Evolutionary conservation across 2,797 vertebrate species (phyloP).

Genomic region (Caiman crocodilus): DNA sequence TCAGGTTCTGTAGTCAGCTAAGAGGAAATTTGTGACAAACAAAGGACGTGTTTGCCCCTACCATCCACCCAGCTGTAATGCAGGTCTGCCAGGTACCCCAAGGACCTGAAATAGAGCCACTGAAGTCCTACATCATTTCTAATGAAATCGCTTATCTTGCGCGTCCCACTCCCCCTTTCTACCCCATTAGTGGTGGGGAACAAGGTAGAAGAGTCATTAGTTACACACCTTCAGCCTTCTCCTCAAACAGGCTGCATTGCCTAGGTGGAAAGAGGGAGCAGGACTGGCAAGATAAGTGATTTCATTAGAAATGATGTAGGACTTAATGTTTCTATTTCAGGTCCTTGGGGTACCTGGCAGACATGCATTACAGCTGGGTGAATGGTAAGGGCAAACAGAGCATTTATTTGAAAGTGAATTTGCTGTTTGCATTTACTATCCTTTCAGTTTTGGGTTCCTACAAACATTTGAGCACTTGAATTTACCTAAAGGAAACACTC

Average conservation of each 20-base stretch:
- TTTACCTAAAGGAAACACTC: constrained; percentile 2
- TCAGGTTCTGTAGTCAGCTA: neutral
- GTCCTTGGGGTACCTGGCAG: neutral
- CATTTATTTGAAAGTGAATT: neutral
- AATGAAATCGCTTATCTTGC: neutral
- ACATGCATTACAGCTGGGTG: neutral
- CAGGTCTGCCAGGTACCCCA: neutral
- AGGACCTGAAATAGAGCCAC: neutral
- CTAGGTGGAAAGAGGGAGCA: neutral
- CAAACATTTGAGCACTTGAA: neutral
- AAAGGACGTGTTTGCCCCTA: neutral
- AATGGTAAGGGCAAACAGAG: neutral
- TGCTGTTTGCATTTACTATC: neutral
- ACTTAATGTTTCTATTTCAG: neutral
- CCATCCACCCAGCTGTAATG: neutral
- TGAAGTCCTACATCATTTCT: neutral
- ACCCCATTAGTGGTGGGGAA: neutral
- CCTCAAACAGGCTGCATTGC: constrained; percentile 2
- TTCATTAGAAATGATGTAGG: neutral
- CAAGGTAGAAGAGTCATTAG: constrained; percentile 1
- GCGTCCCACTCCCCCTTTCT: neutral
- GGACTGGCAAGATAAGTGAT: neutral
- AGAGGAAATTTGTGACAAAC: neutral
- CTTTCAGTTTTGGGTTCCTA: neutral
- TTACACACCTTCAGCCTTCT: neutral